Base-by-base conservation (phyloP, 2,888 invertebrate species). In the Acleris emargana region DNA sequence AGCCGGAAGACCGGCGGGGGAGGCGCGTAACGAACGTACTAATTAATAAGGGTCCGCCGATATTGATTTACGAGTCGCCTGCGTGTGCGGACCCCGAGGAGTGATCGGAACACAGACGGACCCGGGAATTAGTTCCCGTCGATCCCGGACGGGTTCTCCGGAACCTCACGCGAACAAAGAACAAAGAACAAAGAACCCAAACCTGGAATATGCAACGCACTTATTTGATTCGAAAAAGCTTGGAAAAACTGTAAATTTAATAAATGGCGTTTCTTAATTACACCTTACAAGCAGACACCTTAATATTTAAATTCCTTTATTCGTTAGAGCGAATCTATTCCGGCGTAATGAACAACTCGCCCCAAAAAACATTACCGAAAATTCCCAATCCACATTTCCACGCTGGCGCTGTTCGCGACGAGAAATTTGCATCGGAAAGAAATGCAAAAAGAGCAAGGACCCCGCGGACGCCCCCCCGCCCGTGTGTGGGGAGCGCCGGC, bases 11-110 rank as follows among this genome's bases (percentile, higher is more conserved):
- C 67, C 67, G 69, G 72, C 69, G 74, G 71, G 67, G 66, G 52
- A 51, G 51, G 62, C 81, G 79, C 82, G 84, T 81, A 82, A 81
- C 83, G 87, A 89, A 90, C 90, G 89, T 89, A 89, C 90, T 91
- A 91, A 91, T 91, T 91, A 91, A 91, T 91, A 89, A 89, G 89
- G 90, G 90, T 88, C 89, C 86, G 88, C 81, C 88, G 88, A 91
- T 91, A 91, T 91, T 91, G 91, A 91, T 91, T 91, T 88, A 91
- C 88, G 88, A 84, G 81, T 86, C 64, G 59, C 49, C 58, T 47
- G 81, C 82, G 84, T 81, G 79, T 80, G 77, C 78, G 72, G 72
- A 58, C 73, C 76, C 71, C 70, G 72, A 74, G 69, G 71, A 72
- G 72, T 71, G 68, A 72, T 69, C 68, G 68, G 43, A 60, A 69